Conservation (phyloP, 2,888 invertebrate genomes). For the Pheosia gnoma region DNA sequence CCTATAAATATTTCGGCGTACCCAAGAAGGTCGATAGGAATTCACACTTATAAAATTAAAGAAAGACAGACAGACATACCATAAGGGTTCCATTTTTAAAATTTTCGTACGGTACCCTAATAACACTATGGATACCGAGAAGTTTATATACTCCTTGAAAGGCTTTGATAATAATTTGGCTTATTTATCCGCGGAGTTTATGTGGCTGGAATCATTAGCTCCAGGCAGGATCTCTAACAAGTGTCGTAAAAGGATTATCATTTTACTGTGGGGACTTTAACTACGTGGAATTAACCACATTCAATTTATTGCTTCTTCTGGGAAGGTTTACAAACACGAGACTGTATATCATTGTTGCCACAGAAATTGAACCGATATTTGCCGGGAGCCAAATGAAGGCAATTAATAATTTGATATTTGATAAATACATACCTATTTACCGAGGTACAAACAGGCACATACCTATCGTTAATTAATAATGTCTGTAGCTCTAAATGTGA, state of each 20-base stretch:
- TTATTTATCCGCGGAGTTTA: neutral
- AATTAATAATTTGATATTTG: neutral
- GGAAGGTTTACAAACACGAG: constrained; percentile 21
- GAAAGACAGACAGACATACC: no score
- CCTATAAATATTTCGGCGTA: constrained; percentile 12
- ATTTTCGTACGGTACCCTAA: no score
- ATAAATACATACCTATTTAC: neutral
- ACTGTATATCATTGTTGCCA: constrained; percentile 17
- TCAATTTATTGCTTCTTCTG: constrained; percentile 23
- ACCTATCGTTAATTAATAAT: no score
- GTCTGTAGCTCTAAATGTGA: no score
- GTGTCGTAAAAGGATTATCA: constrained; percentile 43
- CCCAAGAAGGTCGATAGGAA: constrained; percentile 5
- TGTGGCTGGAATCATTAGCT: constrained; percentile 16
- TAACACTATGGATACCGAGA: neutral
- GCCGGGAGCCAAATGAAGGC: neutral
- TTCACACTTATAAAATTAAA: constrained; percentile 2
- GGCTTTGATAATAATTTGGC: neutral
- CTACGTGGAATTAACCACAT: constrained; percentile 28
- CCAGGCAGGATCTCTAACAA: constrained; percentile 24
- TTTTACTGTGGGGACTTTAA: constrained; percentile 34
- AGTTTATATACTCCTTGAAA: neutral
- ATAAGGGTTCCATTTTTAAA: no score
- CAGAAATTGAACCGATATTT: neutral
- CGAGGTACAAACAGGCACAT: no score